These are phyloP conservation scores for Torymus texanus DNA, from an alignment of 2,888 invertebrate species.

Conservation along the genomic window DNA sequence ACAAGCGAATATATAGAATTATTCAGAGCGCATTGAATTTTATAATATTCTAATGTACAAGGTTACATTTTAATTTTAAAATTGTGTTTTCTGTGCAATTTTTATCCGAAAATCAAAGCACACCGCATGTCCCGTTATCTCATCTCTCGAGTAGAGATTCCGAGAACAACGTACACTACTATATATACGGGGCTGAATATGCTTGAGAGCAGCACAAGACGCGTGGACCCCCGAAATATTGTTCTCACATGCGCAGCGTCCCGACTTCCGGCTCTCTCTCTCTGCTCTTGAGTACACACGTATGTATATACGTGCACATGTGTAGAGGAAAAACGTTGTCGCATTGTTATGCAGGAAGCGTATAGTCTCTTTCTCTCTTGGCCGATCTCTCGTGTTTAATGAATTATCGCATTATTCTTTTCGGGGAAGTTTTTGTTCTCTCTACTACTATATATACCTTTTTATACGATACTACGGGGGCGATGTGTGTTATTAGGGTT, in stretches of 20 bases:
- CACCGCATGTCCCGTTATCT: not conserved
- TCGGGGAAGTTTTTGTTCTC: not conserved
- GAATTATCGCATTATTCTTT: slow-evolving; percentile 13
- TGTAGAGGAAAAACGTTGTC: not conserved
- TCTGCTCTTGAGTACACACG: not conserved
- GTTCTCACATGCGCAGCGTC: not conserved
- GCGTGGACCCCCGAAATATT: slow-evolving; percentile 32
- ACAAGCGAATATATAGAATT: no score
- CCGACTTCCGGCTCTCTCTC: slow-evolving; percentile 28
- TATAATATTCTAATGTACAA: no score
- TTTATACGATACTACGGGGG: no score
- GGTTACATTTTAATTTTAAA: no score
- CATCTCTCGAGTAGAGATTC: slow-evolving; percentile 16
- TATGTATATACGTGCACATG: no score
- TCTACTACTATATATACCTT: no score
- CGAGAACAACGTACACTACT: slow-evolving; percentile 17
- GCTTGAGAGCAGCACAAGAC: not conserved
- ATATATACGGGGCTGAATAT: not conserved
- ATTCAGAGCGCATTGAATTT: no score
- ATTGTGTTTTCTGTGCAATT: no score
- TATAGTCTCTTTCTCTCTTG: not conserved
- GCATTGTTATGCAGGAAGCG: slow-evolving; percentile 30
- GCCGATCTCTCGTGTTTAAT: not conserved
- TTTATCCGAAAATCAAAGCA: no score
- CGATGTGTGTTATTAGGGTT: no score